phyloP scores from a whole-genome alignment of 2,113 vertebrate species.

The Electrona antarctica region DNA sequence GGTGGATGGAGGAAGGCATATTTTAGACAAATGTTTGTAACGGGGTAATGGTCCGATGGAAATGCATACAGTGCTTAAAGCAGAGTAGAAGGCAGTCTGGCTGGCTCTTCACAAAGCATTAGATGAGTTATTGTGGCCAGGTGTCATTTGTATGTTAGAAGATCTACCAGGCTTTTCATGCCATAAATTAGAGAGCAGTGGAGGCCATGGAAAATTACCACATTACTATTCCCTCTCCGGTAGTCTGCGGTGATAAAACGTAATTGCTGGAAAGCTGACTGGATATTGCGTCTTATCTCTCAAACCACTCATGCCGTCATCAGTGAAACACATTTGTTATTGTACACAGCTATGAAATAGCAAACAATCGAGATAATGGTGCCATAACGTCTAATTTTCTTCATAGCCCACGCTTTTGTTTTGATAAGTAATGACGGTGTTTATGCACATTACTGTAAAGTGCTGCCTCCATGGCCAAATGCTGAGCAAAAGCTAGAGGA shows the following conservation, averaged over 20 bases:
- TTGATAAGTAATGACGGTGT: background rate
- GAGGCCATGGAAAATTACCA: slow-evolving; percentile 4
- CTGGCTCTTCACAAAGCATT: background rate
- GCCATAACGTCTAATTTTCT: background rate
- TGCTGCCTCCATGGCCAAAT: background rate
- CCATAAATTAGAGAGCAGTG: slow-evolving; percentile 7
- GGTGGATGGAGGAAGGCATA: background rate
- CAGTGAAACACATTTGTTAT: background rate
- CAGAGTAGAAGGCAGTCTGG: background rate
- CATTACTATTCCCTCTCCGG: background rate
- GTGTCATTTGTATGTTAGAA: background rate
- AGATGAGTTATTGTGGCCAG: background rate
- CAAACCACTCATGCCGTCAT: slow-evolving; percentile 1
- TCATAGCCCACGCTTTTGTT: background rate
- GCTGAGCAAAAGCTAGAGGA: background rate
- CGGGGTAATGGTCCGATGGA: background rate
- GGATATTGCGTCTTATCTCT: slow-evolving; percentile 1
- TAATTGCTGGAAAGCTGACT: background rate
- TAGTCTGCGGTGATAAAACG: slow-evolving; percentile 7
- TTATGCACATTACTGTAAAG: background rate
- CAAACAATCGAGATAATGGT: background rate
- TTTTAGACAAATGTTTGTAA: background rate
- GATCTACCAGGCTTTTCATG: background rate
- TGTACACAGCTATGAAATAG: background rate
- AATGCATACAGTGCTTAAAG: background rate